Conservation (phyloP, 2,113 vertebrate genomes). For the Mormoops blainvillei region DNA sequence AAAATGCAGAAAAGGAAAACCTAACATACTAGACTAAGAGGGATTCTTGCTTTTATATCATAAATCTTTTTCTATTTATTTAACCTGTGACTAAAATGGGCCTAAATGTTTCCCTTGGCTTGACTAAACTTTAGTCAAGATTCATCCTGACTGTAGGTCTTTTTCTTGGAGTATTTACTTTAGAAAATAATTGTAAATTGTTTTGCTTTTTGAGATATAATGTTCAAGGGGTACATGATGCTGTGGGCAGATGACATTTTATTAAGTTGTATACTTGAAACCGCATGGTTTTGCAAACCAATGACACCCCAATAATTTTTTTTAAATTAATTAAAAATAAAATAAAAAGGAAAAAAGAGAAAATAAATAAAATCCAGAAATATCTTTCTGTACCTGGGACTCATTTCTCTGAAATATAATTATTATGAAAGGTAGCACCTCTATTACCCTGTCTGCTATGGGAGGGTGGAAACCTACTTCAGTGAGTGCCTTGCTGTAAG, state of each 20-base stretch:
- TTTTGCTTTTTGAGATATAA: neutral
- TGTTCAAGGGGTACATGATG: no score
- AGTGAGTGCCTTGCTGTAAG: neutral
- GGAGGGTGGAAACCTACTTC: neutral
- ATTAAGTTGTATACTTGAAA: no score
- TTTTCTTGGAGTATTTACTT: neutral
- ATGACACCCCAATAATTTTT: no score
- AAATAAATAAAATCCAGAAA: neutral
- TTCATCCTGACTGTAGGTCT: neutral
- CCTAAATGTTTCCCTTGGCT: neutral
- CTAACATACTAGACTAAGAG: neutral
- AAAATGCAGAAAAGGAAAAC: neutral
- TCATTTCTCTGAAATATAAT: neutral
- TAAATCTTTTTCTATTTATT: neutral
- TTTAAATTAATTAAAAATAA: no score
- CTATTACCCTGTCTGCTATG: neutral
- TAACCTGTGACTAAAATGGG: neutral
- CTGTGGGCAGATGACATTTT: no score
- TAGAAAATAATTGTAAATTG: neutral
- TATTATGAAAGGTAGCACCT: neutral
- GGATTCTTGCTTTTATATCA: neutral
- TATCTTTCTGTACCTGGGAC: neutral
- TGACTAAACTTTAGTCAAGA: neutral
- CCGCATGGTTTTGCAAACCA: no score
- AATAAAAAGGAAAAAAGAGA: no score